Evolutionary conservation across 1,140 invertebrate species (phyloP), one percentile per base, ranked within the genome.

Genomic region (Drosophila pallidifrons): DNA sequence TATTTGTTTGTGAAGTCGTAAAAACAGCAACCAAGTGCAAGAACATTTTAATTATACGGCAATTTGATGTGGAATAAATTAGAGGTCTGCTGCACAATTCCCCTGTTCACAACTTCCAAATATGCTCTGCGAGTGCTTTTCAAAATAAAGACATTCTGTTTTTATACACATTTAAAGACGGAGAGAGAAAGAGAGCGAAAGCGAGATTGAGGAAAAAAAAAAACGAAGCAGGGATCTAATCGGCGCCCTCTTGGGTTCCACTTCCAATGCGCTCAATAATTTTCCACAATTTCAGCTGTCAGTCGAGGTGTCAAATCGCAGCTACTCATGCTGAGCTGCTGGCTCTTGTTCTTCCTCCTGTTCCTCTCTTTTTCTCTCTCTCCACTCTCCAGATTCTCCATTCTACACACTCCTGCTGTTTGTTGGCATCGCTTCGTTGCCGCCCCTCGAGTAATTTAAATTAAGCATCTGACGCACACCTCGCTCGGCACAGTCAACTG

Each of bases 261-360:
- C 70, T 79, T 87, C 77, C 74, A 88, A 74, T 79, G 85, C 65
- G 83, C 83, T 80, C 85, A 88, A 88, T 90, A 90, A 90, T 90
- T 88, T 88, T 88, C 85, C 75, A 82, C 85, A 89, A 88, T 88
- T 88, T 81, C 77, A 88, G 81, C 91, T 92, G 91, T 92, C 91
- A 92, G 88, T 83, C 82, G 81, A 92, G 91, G 91, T 92, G 91
- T 92, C 91, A 92, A 91, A 92, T 92, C 91, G 82, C 91, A 92
- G 91, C 91, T 92, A 92, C 91, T 92, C 91, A 92, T 92, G 91
- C 91, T 92, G 91, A 89, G 91, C 71, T 46, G 11, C 13, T 51
- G n/a, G 20, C 55, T 10, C 52, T 38, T 15, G 6, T 35, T 20
- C 3, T 16, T 8, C 16, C 43, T 54, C 28, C 8, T 2, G n/a